Evolutionary conservation across 2,113 vertebrate genomes (phyloP), one percentile per base, ranked within the genome.

Genomic region (Cryptomyrus ogoouensis): DNA sequence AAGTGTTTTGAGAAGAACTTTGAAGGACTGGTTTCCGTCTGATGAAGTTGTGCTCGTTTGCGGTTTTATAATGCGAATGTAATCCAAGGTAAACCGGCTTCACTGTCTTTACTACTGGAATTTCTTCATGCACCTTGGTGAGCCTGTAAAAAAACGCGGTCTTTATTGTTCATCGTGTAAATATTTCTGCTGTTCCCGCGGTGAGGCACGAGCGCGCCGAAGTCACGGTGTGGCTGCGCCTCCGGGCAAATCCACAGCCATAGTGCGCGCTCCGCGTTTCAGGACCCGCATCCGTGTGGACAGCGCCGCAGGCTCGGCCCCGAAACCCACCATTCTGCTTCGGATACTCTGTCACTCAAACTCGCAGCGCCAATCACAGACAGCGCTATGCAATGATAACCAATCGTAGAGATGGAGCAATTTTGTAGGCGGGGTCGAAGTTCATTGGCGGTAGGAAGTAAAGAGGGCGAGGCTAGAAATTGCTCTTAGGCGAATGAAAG

Each of bases 241-340:
- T 91, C 92, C 80, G 92, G 90, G 91, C 90, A 91, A 91, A 91
- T 91, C 90, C 90, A 94, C 93, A 91, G 95, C 93, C 94, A 94
- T 92, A 95, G 95, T 95, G 89, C 89, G 56, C 96, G 94, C 95
- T 90, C 95, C 94, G 94, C 94, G 96, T 96, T 97, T 98, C 97
- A 97, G 97, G 95, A 97, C 97, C 97, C 94, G 95, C 94, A 96
- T 96, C 96, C 95, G 93, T 95, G 97, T 97, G 97, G 97, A 98
- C 97, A 97, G 97, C 97, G 96, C 97, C 96, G 94, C 94, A 93
- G 95, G 95, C 94, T 94, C 95, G 95, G 94, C 94, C 96, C 80
- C 95, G 95, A 94, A 93, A 95, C 94, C 92, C 95, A 95, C 93
- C 89, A 92, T 90, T 92, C 92, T 92, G 94, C 89, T 93, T 91